These are phyloP conservation scores for Accipiter virgatus DNA, from an alignment of 2,113 vertebrate genomes.

Conservation along the genomic window DNA sequence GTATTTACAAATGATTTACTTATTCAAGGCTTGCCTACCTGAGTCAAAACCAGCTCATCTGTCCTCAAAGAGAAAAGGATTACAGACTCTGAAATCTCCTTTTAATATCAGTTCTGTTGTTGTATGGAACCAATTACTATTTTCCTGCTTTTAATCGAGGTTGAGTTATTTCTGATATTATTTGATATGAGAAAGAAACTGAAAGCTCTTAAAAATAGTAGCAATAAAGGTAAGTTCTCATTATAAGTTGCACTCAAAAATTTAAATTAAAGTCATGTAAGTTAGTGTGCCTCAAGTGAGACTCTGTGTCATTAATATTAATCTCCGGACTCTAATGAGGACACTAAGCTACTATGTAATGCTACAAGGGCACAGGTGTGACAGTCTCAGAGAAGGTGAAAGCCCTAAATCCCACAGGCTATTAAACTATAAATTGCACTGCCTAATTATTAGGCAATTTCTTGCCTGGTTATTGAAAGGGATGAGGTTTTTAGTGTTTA, in stretches of 20 bases:
- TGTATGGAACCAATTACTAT: neutral
- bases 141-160: neutral
- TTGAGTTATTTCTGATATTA: neutral
- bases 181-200: neutral
- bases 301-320: constrained; percentile 60
- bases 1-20: neutral
- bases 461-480: constrained; percentile 8
- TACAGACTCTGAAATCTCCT: neutral
- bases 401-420: constrained; percentile 48
- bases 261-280: constrained; percentile 26
- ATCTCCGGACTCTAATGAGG: constrained; percentile 40
- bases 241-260: constrained; percentile 17
- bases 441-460: constrained; percentile 60
- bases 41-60: neutral
- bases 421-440: constrained; percentile 37
- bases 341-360: constrained; percentile 21
- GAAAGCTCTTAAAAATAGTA: constrained; percentile 2
- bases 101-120: neutral
- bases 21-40: neutral
- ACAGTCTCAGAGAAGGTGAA: constrained; percentile 35
- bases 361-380: constrained; percentile 49
- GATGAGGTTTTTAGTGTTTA: neutral
- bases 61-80: neutral
- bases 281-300: constrained; percentile 18
- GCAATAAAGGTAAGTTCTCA: neutral